Evolutionary conservation across 2,113 vertebrate genomes (phyloP).

Genomic region (Jacana jacana): DNA sequence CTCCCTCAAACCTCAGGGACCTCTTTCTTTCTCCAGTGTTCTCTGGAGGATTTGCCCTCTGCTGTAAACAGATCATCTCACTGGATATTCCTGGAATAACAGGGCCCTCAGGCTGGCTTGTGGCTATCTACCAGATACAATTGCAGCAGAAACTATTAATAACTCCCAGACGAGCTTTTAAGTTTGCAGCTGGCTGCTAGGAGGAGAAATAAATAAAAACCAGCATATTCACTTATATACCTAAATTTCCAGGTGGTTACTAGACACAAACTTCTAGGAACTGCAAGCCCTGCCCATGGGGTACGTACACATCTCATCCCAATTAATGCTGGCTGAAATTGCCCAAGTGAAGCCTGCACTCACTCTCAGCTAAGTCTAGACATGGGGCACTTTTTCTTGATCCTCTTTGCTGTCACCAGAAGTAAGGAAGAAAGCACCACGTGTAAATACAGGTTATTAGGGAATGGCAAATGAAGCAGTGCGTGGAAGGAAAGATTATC

Average conservation of each 20-base stretch:
- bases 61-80: neutral
- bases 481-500: neutral
- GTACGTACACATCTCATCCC: rapidly evolving
- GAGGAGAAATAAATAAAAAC: neutral
- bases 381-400: neutral
- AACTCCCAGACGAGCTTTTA: neutral
- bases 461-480: neutral
- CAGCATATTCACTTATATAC: neutral
- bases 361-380: neutral
- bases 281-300: neutral
- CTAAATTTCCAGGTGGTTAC: neutral
- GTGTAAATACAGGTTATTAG: constrained; percentile 5
- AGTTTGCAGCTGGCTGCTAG: neutral
- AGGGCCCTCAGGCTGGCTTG: rapidly evolving
- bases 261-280: neutral
- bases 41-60: neutral
- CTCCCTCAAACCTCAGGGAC: neutral
- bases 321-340: neutral
- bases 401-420: neutral
- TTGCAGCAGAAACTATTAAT: neutral
- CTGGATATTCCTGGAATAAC: neutral
- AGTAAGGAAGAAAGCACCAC: neutral
- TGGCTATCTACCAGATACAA: neutral
- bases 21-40: neutral
- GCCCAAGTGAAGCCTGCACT: neutral